A percentile compares a stretch with the other conserved stretches of the same genome.
These are phyloP conservation scores for Aspidapion aeneum DNA, from an alignment of 2,888 invertebrate genomes.

Conservation along the genomic window DNA sequence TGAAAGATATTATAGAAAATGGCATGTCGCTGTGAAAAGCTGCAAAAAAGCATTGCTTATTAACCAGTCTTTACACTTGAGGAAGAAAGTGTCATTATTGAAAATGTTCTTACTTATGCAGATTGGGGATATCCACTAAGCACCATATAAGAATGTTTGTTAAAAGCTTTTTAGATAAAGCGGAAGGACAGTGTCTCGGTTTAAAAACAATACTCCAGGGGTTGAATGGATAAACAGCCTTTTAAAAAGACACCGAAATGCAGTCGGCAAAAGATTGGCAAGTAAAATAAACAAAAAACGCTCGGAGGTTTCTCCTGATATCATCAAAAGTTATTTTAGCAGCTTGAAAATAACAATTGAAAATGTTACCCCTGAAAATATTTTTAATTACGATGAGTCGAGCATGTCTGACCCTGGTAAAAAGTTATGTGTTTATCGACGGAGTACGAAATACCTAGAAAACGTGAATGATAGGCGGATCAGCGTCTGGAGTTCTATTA, in stretches of 20 bases:
- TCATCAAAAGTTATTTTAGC: constrained; percentile 10
- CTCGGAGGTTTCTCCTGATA: constrained; percentile 2
- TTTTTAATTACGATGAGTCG: not conserved
- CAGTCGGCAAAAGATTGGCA: constrained; percentile 13
- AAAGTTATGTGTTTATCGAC: constrained; percentile 7
- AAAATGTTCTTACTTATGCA: no score
- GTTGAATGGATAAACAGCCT: constrained; percentile 8
- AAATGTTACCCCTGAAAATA: not conserved
- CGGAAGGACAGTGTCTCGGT: constrained; percentile 7
- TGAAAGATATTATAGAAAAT: no score
- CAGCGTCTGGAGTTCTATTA: constrained; percentile 7
- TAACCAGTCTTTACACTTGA: no score
- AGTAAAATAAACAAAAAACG: constrained; percentile 7
- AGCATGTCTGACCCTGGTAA: not conserved
- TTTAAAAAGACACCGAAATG: constrained; percentile 8
- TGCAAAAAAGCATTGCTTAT: no score
- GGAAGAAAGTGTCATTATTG: no score
- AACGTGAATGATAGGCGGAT: no score
- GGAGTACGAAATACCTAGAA: constrained; percentile 5
- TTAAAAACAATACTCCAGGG: constrained; percentile 4
- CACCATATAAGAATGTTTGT: no score
- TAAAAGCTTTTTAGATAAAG: no score
- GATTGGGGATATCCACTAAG: no score
- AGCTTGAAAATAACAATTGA: constrained; percentile 5
- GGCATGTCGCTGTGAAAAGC: no score